Evolutionary conservation across 2,888 invertebrate species (phyloP).

Genomic region (Meteorus cinctellus): DNA sequence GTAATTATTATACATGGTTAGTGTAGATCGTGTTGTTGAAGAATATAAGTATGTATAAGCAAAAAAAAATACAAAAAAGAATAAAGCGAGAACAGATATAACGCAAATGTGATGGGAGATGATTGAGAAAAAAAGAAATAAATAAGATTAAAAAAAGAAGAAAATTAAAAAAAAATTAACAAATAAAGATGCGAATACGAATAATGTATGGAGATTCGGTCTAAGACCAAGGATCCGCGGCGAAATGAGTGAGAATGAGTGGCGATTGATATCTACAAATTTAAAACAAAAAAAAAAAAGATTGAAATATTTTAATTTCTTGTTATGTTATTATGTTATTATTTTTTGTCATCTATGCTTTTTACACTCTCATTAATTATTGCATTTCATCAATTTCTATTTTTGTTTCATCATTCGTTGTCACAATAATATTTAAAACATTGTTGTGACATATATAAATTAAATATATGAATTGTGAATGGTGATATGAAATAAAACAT

Average conservation of each 20-base stretch:
- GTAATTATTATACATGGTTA: slow-evolving; percentile 74
- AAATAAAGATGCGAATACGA: slow-evolving; percentile 44
- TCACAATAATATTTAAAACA: neutral
- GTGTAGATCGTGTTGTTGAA: slow-evolving; percentile 73
- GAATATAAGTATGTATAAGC: slow-evolving; percentile 68
- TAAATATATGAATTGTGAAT: neutral
- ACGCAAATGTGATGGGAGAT: slow-evolving; percentile 20
- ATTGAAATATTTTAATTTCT: slow-evolving; percentile 18
- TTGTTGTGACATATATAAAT: neutral
- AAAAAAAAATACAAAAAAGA: slow-evolving; percentile 52
- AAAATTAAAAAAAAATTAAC: slow-evolving; percentile 38
- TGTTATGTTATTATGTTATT: slow-evolving; percentile 26
- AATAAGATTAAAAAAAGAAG: slow-evolving; percentile 36
- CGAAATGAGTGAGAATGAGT: slow-evolving; percentile 62
- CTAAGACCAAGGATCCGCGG: slow-evolving; percentile 65
- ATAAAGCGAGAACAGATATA: slow-evolving; percentile 28
- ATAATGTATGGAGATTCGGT: slow-evolving; percentile 60
- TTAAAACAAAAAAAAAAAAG: neutral
- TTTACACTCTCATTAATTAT: slow-evolving; percentile 39
- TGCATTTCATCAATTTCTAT: slow-evolving; percentile 13
- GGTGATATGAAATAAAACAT: slow-evolving; percentile 15
- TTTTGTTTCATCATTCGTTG: slow-evolving; percentile 18
- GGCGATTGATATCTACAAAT: slow-evolving; percentile 43
- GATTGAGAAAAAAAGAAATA: slow-evolving; percentile 33
- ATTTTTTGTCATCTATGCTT: slow-evolving; percentile 25